Conservation (phyloP, 2,888 invertebrate genomes). For the Andrena chrysosceles region DNA sequence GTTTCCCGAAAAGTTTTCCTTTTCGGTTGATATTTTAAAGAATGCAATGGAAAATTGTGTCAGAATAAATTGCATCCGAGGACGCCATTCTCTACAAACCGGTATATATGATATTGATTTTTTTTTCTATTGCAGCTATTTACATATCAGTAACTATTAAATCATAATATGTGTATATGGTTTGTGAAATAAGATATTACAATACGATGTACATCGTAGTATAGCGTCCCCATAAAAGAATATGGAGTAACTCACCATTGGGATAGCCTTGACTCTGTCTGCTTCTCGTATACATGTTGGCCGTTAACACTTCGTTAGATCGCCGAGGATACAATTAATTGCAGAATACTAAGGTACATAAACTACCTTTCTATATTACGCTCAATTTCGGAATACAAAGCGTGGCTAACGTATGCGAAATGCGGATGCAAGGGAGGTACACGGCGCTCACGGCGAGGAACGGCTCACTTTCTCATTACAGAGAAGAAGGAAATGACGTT, state of each 20-base stretch:
- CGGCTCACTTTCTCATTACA: constrained; percentile 31
- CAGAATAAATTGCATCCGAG: constrained; percentile 19
- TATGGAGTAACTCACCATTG: constrained; percentile 56
- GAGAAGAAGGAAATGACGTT: constrained; percentile 67
- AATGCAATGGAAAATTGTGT: not conserved
- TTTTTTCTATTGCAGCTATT: constrained; percentile 36
- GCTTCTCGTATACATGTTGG: constrained; percentile 69
- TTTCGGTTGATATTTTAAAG: not conserved
- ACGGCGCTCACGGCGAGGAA: not conserved
- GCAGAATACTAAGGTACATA: not conserved
- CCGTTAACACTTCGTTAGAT: not conserved
- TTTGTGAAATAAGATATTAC: not conserved
- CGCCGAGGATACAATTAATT: constrained; percentile 7
- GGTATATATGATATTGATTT: constrained; percentile 62
- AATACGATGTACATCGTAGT: not conserved
- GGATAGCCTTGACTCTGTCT: constrained; percentile 67
- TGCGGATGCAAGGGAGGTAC: not conserved
- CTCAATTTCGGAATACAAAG: not conserved
- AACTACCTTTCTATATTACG: constrained; percentile 5
- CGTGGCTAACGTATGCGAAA: not conserved
- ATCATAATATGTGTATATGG: not conserved
- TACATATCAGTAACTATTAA: not conserved
- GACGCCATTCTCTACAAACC: constrained; percentile 63
- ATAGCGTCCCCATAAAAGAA: not conserved
- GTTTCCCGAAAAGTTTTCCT: not conserved